Evolutionary conservation across 2,113 vertebrate species (phyloP).

Genomic region (Micronisus gabar): DNA sequence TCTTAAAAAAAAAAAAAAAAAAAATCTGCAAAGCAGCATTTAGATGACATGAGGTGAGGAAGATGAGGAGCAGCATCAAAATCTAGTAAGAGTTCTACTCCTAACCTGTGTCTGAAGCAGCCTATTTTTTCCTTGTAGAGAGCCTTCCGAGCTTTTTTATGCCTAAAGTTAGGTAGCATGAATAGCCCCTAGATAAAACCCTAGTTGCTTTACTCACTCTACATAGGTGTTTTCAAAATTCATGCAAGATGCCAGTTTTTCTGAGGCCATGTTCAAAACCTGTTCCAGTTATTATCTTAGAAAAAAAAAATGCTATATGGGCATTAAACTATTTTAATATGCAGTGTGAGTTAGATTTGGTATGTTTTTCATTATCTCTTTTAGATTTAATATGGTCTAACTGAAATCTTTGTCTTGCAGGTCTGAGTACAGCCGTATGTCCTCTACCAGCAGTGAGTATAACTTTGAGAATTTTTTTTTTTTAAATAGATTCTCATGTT

Average conservation of each 20-base stretch:
- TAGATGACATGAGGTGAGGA: not conserved
- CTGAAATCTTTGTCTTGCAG: conserved; percentile 77
- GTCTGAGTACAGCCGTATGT: conserved; percentile 92
- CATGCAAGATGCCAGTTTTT: not conserved
- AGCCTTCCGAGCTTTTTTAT: not conserved
- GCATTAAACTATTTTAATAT: not conserved
- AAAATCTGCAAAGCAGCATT: not conserved
- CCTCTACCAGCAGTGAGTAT: conserved; percentile 94
- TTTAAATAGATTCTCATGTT: not conserved
- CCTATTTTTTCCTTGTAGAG: not conserved
- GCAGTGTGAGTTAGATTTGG: not conserved
- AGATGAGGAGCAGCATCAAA: not conserved
- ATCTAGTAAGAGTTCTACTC: not conserved
- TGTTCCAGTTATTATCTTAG: not conserved
- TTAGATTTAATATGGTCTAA: not conserved
- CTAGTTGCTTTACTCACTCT: not conserved
- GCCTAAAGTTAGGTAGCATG: not conserved
- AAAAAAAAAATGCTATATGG: not conserved
- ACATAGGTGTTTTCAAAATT: not conserved
- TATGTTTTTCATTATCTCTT: not conserved
- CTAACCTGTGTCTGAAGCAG: not conserved
- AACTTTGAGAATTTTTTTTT: conserved; percentile 18
- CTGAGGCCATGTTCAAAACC: not conserved
- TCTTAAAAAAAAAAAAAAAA: not conserved
- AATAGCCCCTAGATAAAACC: not conserved